Evolutionary conservation across 2,888 invertebrate genomes (phyloP).

Genomic region (Selenia dentaria): DNA sequence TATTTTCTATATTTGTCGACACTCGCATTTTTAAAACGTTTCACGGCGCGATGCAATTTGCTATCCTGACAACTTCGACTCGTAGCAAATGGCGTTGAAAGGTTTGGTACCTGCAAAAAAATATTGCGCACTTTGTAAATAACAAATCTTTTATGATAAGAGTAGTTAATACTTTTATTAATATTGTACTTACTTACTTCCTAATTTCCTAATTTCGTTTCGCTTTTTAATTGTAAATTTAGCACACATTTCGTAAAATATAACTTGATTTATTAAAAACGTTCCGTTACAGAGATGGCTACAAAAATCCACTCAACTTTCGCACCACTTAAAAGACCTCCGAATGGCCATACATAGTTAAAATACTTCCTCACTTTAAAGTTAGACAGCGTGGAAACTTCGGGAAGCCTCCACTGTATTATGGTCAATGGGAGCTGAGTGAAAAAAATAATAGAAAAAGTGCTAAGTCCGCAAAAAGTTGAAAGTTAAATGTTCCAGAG

Average conservation of each 20-base stretch:
- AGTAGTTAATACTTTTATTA: too few species aligned
- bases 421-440: constrained; percentile 58
- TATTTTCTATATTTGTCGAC: too few species aligned
- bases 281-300: constrained; percentile 6
- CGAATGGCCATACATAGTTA: constrained; percentile 33
- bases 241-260: constrained; percentile 5
- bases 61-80: too few species aligned
- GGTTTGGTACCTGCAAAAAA: too few species aligned
- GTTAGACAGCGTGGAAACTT: constrained; percentile 47
- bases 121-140: too few species aligned
- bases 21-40: too few species aligned
- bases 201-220: too few species aligned
- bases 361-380: constrained; percentile 57
- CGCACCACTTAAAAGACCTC: constrained; percentile 29
- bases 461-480: constrained; percentile 52
- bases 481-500: constrained; percentile 64
- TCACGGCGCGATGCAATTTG: too few species aligned
- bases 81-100: too few species aligned
- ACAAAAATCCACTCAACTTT: constrained; percentile 27
- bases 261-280: constrained; percentile 27
- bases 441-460: constrained; percentile 52
- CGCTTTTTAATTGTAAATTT: constrained; percentile 6
- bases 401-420: constrained; percentile 54
- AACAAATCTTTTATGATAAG: too few species aligned
- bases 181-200: too few species aligned